Evolutionary conservation across 2,797 vertebrate species (phyloP), one percentile per base, ranked within the genome.

Genomic region (Xyrichtys novacula): DNA sequence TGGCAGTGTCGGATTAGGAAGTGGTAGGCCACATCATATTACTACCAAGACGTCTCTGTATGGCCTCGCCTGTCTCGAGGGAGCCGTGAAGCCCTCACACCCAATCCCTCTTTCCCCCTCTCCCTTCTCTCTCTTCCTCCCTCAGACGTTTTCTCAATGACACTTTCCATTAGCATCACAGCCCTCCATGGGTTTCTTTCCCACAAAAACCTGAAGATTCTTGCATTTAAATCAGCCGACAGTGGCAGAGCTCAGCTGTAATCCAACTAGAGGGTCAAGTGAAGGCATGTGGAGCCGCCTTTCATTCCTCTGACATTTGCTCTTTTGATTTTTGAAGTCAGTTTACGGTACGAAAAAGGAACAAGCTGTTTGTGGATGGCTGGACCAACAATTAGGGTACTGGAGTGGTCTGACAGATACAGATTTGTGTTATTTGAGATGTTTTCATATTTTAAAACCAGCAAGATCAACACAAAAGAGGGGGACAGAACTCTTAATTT

Each of bases 21-120:
- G 96, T 92, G 95, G 95, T 95, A 89, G 65, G 93, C 96, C 95
- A 93, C 94, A 94, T 94, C 89, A 91, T 94, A 96, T 94, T 91
- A 83, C 90, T 92, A 95, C 93, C 89, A 92, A 72, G 85, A 95
- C 85, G 88, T 94, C 93, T 96, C 94, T 94, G 91, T 93, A 90
- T 92, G 94, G 75, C 56, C 76, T 88, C 66, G 86, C 83, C 39
- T 86, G 89, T 91, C 90, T 93, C 75, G 62, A 67, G 91, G 88
- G 91, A 92, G 74, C 79, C 23, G 40, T 71, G 79, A 81, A 80
- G 73, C 85, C 84, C 83, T 81, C 74, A 76, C 70, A 76, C 74
- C 84, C 75, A 81, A 58, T 71, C 69, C 49, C 22, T 83, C 79
- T n/a, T 55, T 32, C 58, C 32, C 31, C 19, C 25, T 60, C 69